Evolutionary conservation across 2,797 vertebrate species (phyloP), one percentile per base, ranked within the genome.

Genomic region (Alfaro cultratus): DNA sequence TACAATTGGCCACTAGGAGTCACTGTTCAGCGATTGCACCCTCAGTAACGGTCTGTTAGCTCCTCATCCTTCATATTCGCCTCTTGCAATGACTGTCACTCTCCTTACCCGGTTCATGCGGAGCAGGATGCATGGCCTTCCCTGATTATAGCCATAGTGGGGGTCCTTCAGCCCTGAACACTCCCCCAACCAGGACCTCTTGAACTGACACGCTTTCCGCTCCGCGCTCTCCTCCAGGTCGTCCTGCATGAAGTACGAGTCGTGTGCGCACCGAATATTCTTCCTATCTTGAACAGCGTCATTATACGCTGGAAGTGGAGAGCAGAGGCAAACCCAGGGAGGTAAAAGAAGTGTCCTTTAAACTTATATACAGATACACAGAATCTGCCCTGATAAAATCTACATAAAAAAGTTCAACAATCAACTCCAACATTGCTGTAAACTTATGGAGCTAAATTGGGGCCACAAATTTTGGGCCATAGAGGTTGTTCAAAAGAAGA

Each of bases 201-300:
- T 98, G 94, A 99, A 99, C 91, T 97, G 97, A 91, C 99, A 99
- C 29, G 99, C 96, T 83, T 97, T 97, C 90, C 97, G 96, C 89
- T 97, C 96, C 15, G 95, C 95, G 0, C 95, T 96, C 85, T 98
- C 97, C 23, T 94, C 90, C 68, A 95, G 92, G 77, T 96, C 95
- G 0, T 97, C 97, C 93, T 99, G 99, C 91, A 97, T 95, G 93
- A 98, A 99, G 94, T 99, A 99, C 67, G 88, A 87, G 43, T 97
- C 97, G 1, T 95, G 91, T 29, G 93, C 1, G 79, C 98, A 99
- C 43, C 83, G 89, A 0, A 98, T 93, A 80, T 99, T 99, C 94
- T 96, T 97, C 95, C 91, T 96, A 26, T 97, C 96, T 96, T 99
- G 99, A 86, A 95, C 80, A 70, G 80, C 95, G 90, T 99, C 98